These are phyloP conservation scores for Puma concolor DNA, from an alignment of 2,113 vertebrate species.

Conservation along the genomic window DNA sequence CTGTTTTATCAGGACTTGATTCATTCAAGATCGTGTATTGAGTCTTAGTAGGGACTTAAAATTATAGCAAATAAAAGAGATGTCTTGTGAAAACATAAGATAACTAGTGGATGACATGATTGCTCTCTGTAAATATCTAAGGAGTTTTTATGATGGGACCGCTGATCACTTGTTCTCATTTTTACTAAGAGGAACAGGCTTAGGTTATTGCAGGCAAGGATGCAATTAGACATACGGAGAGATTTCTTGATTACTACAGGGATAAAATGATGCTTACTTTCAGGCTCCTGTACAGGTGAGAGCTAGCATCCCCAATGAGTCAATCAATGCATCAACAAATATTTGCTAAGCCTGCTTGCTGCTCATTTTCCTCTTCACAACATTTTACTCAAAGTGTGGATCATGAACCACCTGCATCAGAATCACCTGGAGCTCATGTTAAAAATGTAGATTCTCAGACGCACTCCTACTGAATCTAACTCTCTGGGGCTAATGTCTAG, in stretches of 20 bases:
- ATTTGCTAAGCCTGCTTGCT: slow-evolving; percentile 60
- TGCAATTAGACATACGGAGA: slow-evolving; percentile 66
- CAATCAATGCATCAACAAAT: slow-evolving; percentile 74
- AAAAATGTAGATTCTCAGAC: slow-evolving; percentile 65
- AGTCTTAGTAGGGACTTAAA: neutral
- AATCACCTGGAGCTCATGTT: slow-evolving; percentile 70
- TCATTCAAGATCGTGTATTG: neutral
- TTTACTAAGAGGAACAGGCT: slow-evolving; percentile 16
- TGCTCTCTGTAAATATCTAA: slow-evolving; percentile 5
- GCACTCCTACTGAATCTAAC: slow-evolving; percentile 17
- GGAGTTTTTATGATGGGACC: neutral
- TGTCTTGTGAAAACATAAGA: slow-evolving; percentile 5
- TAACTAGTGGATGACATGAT: neutral
- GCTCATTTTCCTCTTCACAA: slow-evolving; percentile 60
- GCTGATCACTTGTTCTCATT: neutral
- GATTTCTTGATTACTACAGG: slow-evolving; percentile 72
- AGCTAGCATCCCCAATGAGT: slow-evolving; percentile 54
- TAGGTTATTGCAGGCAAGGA: slow-evolving; percentile 48
- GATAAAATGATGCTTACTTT: slow-evolving; percentile 52
- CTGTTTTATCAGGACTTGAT: slow-evolving; percentile 44
- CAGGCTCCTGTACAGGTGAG: slow-evolving; percentile 63
- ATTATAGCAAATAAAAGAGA: slow-evolving; percentile 16
- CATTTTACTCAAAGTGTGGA: slow-evolving; percentile 64
- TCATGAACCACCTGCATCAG: slow-evolving; percentile 54
- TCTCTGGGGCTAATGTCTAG: slow-evolving; percentile 37